Evolutionary conservation across 2,797 vertebrate species (phyloP).

Genomic region (Phoebastria nigripes): DNA sequence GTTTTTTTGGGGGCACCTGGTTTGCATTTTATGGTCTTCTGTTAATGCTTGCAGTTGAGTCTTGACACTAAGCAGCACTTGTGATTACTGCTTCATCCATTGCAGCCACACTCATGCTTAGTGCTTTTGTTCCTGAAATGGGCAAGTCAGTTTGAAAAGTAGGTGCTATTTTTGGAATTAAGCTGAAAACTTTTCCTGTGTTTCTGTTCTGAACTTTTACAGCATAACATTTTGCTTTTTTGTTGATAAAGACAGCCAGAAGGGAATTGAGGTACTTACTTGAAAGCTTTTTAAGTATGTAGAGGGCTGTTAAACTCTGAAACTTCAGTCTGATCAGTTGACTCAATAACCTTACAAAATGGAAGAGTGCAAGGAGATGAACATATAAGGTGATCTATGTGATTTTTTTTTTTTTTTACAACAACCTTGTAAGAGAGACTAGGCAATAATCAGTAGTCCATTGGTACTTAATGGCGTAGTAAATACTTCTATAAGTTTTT

Average conservation of each 20-base stretch:
- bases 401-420: conserved; percentile 39
- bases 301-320: conserved; percentile 14
- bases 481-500: conserved; percentile 39
- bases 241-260: background rate
- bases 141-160: background rate
- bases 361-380: conserved; percentile 18
- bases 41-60: background rate
- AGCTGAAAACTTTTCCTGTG: background rate
- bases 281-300: background rate
- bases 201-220: background rate
- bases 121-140: background rate
- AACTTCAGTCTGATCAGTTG: background rate
- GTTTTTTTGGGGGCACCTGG: background rate
- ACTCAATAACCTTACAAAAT: conserved; percentile 42
- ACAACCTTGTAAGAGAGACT: background rate
- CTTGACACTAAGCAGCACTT: background rate
- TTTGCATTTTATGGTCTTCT: background rate
- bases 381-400: background rate
- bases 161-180: background rate
- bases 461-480: conserved; percentile 19
- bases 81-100: background rate
- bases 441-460: background rate
- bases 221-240: background rate
- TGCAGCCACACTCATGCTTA: background rate
- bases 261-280: background rate